Conservation (phyloP, 1,140 invertebrate genomes). For the Sesamia nonagrioides region DNA sequence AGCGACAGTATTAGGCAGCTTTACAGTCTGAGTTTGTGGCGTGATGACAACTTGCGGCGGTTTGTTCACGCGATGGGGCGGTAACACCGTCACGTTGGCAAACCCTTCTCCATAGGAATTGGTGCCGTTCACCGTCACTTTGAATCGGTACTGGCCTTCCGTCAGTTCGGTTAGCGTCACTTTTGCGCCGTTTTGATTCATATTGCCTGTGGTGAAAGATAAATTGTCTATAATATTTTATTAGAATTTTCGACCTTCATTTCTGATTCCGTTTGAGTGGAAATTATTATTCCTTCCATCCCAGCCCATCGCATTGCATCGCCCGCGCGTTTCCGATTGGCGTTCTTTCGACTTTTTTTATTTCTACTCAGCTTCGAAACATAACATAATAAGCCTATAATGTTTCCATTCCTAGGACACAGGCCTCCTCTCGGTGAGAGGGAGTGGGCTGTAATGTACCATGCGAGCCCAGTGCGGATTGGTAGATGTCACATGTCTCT, state of each 20-base stretch:
- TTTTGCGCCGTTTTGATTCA: conserved; percentile 94
- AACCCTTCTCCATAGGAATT: conserved; percentile 94
- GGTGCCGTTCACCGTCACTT: conserved; percentile 93
- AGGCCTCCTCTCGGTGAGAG: too few species aligned
- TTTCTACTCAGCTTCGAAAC: too few species aligned
- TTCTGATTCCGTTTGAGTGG: too few species aligned
- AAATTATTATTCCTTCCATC: too few species aligned
- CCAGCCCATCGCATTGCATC: too few species aligned
- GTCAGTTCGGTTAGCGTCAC: conserved; percentile 93
- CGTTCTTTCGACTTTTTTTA: too few species aligned
- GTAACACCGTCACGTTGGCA: conserved; percentile 97
- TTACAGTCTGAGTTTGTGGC: conserved; percentile 94
- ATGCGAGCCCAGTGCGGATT: too few species aligned
- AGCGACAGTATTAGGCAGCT: conserved; percentile 95
- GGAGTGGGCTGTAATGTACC: too few species aligned
- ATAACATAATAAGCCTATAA: too few species aligned
- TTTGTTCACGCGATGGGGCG: conserved; percentile 95
- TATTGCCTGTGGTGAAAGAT: conserved; percentile 88
- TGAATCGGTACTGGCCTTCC: conserved; percentile 96
- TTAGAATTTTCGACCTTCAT: not conserved
- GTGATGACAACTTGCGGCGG: conserved; percentile 95
- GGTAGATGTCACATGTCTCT: too few species aligned
- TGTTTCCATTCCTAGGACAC: too few species aligned
- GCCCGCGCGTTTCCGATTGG: too few species aligned
- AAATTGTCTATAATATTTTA: not conserved